Base-by-base conservation (phyloP, 2,797 vertebrate genomes). In the Thalassophryne amazonica region DNA sequence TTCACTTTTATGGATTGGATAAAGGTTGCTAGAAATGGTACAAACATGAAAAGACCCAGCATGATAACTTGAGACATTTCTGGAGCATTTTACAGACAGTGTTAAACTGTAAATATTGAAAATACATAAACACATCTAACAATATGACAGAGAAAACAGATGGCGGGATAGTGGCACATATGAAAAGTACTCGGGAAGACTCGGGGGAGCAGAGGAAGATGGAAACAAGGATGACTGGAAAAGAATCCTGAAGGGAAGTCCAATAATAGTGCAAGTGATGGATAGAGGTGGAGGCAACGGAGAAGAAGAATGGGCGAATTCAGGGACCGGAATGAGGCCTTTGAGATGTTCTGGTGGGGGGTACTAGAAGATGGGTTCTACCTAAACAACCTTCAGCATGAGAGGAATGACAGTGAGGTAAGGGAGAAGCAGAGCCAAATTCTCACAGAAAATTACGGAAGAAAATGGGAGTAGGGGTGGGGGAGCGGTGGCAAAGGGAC, bases 341-440 rank as follows among this genome's bases (percentile, higher is more conserved):
- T 6, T 2, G 69, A 78, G 73, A 67, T 65, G 63, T 42, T 73
- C 16, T 51, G 48, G 22, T 42, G 33, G 32, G 34, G 25, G 20
- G 27, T 60, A 36, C 55, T 22, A 11, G 38, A 20, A 42, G 56
- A 74, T 52, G 23, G 42, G 39, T 29, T 60, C 34, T 28, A 41
- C 33, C 40, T 27, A 73, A 59, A 80, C 72, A 49, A 71, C 48
- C 66, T 33, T 34, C 10, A 66, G 60, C 77, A 45, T 73, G 38
- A 78, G 27, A 28, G 53, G 69, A 64, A 72, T 58, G 53, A 79
- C 77, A 78, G 47, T 71, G 42, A 15, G 37, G 77, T 67, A 54
- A 52, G 19, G 35, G 38, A 50, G n/a, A 36, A 62, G 42, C 36
- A 58, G 45, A 19, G 21, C 60, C 49, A n/a, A n/a, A n/a, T n/a